Evolutionary conservation across 92 coral and sea anemone genomes (phyloP), one percentile per base, ranked within the genome.

Genomic region (Parazoanthus atlanticus): DNA sequence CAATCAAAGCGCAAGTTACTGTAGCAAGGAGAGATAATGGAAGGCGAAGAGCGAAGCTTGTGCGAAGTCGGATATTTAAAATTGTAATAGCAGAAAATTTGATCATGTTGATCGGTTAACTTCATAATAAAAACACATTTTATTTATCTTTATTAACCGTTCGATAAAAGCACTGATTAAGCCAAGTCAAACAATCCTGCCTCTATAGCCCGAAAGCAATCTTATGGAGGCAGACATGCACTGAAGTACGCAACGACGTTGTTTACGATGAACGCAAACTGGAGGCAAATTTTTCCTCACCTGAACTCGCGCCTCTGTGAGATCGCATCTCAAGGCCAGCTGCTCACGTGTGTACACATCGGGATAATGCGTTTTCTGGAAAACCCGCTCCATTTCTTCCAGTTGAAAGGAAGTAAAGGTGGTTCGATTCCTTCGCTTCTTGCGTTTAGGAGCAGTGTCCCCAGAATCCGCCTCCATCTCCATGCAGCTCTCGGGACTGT

Each of bases 251-350:
- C 11, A 52, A n/a, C n/a, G 46, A 56, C 6, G 64, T 30, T 30
- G 38, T 56, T 52, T 5, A 80, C 46, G 64, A 10, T 11, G 17
- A 71, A 30, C 3, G 76, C 23, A 72, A 72, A 72, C 21, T 28
- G 23, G 19, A 12, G 17, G 38, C 19, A 78, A 76, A 71, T 30
- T 19, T 17, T 25, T 29, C 28, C 92, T 92, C 74, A 97, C 99
- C 99, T 97, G 99, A 3, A 97, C 99, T 78, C 99, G 91, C 9
- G 99, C 99, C 83, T 97, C 99, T n/a, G 99, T 97, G 30, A 97
- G 88, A 89, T 95, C 99, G 38, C 98, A 95, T 34, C 99, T 93
- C 79, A 97, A 86, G 19, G 99, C 99, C 71, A 97, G 84, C 88
- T 97, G 99, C 78, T 97, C 99, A 2, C 99, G 93, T 28, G 99